These are phyloP conservation scores for Galbula dea DNA, from an alignment of 2,113 vertebrate genomes.

Conservation along the genomic window DNA sequence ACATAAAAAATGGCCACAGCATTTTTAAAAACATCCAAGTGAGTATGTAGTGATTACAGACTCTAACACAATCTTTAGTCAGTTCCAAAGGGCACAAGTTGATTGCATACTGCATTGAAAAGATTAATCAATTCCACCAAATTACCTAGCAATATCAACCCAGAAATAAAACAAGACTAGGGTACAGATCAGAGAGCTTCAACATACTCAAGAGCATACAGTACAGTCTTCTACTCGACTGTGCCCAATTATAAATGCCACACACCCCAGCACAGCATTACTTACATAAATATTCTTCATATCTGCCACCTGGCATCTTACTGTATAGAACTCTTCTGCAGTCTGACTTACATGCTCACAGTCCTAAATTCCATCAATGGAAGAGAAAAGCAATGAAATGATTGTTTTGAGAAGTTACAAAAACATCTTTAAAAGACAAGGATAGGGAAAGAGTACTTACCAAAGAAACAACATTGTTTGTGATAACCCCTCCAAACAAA, in stretches of 20 bases:
- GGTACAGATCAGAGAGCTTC: background rate
- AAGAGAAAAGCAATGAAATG: background rate
- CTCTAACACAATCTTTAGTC: background rate
- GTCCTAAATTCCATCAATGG: conserved; percentile 75
- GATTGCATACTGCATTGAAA: background rate
- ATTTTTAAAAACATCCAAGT: background rate
- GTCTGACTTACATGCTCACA: conserved; percentile 99
- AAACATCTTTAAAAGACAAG: background rate
- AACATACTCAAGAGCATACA: fast-evolving
- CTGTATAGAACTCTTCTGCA: conserved; percentile 98
- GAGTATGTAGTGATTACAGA: background rate
- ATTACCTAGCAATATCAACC: background rate
- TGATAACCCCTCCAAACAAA: conserved; percentile 97
- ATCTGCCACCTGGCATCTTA: conserved; percentile 96
- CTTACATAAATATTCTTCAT: conserved; percentile 99
- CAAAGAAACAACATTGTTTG: conserved; percentile 98
- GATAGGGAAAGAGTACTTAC: conserved; percentile 72
- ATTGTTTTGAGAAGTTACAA: background rate
- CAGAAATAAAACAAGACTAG: background rate
- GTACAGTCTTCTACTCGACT: background rate
- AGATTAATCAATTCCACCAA: background rate
- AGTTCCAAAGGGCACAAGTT: background rate
- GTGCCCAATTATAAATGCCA: background rate
- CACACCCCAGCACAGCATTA: background rate
- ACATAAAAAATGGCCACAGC: background rate